Base-by-base conservation (phyloP, 2,797 vertebrate genomes). In the Poeciliopsis paucimaculata region DNA sequence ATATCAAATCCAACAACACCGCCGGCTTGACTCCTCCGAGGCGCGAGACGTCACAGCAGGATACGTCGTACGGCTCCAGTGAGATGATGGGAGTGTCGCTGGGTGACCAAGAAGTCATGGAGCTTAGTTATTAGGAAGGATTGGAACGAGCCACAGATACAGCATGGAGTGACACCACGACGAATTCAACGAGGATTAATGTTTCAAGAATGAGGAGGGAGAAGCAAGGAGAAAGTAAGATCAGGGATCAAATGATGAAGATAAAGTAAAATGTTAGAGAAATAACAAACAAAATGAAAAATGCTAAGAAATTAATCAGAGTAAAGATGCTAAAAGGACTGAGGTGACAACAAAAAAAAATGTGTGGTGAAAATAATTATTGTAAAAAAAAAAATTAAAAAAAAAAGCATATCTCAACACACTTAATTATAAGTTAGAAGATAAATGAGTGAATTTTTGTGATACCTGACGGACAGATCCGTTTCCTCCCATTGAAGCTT, bases 101-200 rank as follows among this genome's bases (percentile, higher is more conserved):
- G 93, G 96, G 96, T 96, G 96, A 97, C 96, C 96, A 96, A 96
- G 95, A 97, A 96, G 95, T 96, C 94, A 96, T 95, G 96, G 95
- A 96, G 95, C 95, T 96, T 95, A 94, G 92, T 95, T 95, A 95
- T 94, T 90, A 87, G 88, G 75, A 91, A 84, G 88, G 92, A 87
- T 82, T 87, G 82, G 87, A 86, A 91, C 89, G 91, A 93, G 79
- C 91, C 91, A 95, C 88, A 94, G 89, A 92, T 87, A 94, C 79
- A 92, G 80, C 83, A 89, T 86, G 88, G 88, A 86, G 88, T 90
- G 91, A 94, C 89, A 92, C 78, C 84, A 82, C 90, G 90, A 89
- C 78, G 89, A 89, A 91, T 87, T 90, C 88, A 88, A 88, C 84
- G 86, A 88, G 82, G 85, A 83, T 90, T 89, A 92, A 92, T 92